Evolutionary conservation across 2,797 vertebrate genomes (phyloP), one percentile per base, ranked within the genome.

Genomic region (Lagocephalus sceleratus): DNA sequence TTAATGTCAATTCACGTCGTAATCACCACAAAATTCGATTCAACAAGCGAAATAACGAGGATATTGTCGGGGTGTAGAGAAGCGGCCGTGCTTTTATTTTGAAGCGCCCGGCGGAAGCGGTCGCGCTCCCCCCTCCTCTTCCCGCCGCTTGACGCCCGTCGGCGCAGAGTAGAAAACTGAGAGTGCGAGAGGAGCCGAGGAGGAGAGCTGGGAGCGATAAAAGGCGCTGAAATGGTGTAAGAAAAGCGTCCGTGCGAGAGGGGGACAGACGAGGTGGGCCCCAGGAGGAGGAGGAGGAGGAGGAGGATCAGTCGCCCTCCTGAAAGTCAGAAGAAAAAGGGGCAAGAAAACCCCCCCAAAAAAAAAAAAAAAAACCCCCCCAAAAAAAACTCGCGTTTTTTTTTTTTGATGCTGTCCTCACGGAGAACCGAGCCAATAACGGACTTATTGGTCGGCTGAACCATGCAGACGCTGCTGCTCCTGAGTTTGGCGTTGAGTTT

Each of bases 391-490:
- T 73, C 76, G 79, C 84, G 76, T 85, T 85, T n/a, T n/a, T n/a
- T n/a, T n/a, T n/a, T n/a, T 86, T 87, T 86, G 87, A 90, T 90
- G 90, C 87, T 81, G 86, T 84, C 83, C 88, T 78, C 87, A 87
- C 84, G 87, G 89, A 88, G 81, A 60, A 74, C 21, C 76, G 85
- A 85, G 82, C 87, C 84, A 66, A 63, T 82, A 75, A 85, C 85
- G 87, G 88, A 84, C 86, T 84, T 80, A 63, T 57, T 76, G 87
- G 88, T 87, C 77, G 85, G 84, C 64, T 89, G 86, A 90, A 91
- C 84, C 87, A 88, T 92, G 91, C 87, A 84, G 81, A 82, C 75
- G 82, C 87, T 89, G 86, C 85, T 88, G 82, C 85, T 91, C 72
- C 85, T 91, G 80, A 89, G 84, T 87, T 83, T 90, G 85, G 47